These are phyloP conservation scores for Geopemphigus sp. DNA, from an alignment of 1,140 invertebrate genomes.

Conservation along the genomic window DNA sequence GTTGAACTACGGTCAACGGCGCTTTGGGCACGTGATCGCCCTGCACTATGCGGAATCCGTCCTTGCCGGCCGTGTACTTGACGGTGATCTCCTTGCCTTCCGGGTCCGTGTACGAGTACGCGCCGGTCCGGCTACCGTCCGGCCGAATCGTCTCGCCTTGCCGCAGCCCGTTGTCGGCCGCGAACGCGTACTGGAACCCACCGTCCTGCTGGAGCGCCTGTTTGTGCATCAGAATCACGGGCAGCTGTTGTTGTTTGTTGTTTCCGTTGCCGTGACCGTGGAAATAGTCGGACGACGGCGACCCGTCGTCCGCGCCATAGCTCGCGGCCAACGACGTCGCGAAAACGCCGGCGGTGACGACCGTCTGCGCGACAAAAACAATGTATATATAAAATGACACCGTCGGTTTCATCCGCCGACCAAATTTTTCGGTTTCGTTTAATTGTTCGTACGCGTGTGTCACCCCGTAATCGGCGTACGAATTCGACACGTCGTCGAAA, in stretches of 20 bases:
- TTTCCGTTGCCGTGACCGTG: not conserved
- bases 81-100: slow-evolving; percentile 61
- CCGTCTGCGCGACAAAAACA: not conserved
- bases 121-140: slow-evolving; percentile 64
- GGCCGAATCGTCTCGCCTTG: slow-evolving; percentile 65
- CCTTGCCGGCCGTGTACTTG: slow-evolving; percentile 59
- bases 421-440: too few relatives aligned
- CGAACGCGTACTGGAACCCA: slow-evolving; percentile 64
- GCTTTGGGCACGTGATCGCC: slow-evolving; percentile 55
- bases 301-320: not conserved
- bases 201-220: slow-evolving; percentile 59
- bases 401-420: too few relatives aligned
- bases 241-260: slow-evolving; percentile 53
- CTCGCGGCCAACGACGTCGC: not conserved
- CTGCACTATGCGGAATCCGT: slow-evolving; percentile 56
- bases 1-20: not conserved
- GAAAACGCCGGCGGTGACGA: not conserved
- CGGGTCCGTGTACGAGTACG: slow-evolving; percentile 65
- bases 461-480: too few relatives aligned
- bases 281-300: not conserved
- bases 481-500: too few relatives aligned
- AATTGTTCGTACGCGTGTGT: too few relatives aligned
- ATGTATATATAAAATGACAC: too few relatives aligned
- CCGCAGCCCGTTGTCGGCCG: slow-evolving; percentile 66
- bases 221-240: slow-evolving; percentile 56